Evolutionary conservation across 2,888 invertebrate species (phyloP).

Genomic region (Mythimna albipuncta): DNA sequence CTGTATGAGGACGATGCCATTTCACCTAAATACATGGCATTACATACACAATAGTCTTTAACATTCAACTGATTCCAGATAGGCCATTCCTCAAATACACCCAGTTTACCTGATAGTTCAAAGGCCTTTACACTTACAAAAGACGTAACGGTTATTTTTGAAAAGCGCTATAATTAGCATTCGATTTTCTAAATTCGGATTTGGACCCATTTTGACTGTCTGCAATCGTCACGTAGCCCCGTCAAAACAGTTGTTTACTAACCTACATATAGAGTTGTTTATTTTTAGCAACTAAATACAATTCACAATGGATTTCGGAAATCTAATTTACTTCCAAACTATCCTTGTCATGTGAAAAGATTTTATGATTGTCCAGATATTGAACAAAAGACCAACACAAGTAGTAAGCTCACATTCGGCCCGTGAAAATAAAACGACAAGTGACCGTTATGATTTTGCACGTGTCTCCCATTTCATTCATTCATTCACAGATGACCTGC

Average conservation of each 20-base stretch:
- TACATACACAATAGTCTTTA: conserved; percentile 75
- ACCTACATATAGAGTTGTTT: conserved; percentile 10
- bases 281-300: conserved; percentile 22
- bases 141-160: conserved; percentile 41
- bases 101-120: conserved; percentile 49
- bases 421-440: conserved; percentile 55
- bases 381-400: conserved; percentile 48
- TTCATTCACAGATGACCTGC: conserved; percentile 69
- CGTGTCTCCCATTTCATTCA: conserved; percentile 68
- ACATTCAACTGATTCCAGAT: conserved; percentile 74
- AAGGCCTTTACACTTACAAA: conserved; percentile 53
- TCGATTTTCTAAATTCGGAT: conserved; percentile 29
- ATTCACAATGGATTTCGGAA: conserved; percentile 28
- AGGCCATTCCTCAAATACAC: conserved; percentile 62
- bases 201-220: conserved; percentile 2
- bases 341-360: conserved; percentile 11
- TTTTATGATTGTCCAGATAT: conserved; percentile 6
- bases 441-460: conserved; percentile 75
- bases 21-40: conserved; percentile 82
- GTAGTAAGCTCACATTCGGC: conserved; percentile 48
- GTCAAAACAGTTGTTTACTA: neutral
- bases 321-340: conserved; percentile 40
- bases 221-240: conserved; percentile 16
- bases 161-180: conserved; percentile 48
- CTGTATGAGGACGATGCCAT: conserved; percentile 70